Evolutionary conservation across 2,113 vertebrate species (phyloP).

Genomic region (Megaceryle torquata): DNA sequence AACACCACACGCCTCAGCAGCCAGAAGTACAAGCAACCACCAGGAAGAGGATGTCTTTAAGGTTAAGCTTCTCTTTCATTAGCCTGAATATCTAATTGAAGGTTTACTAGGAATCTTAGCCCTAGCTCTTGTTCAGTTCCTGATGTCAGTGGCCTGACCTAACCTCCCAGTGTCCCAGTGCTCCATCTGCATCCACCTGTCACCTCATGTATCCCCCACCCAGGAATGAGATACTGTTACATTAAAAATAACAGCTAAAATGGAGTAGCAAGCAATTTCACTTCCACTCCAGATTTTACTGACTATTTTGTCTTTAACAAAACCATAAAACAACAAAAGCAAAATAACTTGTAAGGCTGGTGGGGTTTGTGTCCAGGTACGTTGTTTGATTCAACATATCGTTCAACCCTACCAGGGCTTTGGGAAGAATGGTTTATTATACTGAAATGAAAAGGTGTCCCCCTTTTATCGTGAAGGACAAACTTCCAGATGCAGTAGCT

Average conservation of each 20-base stretch:
- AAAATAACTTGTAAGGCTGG: background rate
- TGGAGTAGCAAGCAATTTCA: background rate
- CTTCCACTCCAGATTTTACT: background rate
- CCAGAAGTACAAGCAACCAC: background rate
- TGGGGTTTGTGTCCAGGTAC: background rate
- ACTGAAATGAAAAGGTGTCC: background rate
- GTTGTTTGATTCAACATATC: background rate
- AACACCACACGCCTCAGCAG: background rate
- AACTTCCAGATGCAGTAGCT: background rate
- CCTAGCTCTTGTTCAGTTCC: background rate
- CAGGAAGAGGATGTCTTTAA: constrained; percentile 28
- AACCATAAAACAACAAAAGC: background rate
- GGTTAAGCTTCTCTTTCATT: constrained; percentile 28
- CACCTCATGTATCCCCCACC: background rate
- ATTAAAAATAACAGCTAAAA: constrained; percentile 25
- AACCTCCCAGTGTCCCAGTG: background rate
- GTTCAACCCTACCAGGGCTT: background rate
- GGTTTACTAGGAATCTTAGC: constrained; percentile 12
- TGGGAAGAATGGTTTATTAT: background rate
- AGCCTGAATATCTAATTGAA: constrained; percentile 20
- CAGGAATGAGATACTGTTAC: constrained; percentile 5
- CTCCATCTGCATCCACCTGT: constrained; percentile 9
- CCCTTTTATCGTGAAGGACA: background rate
- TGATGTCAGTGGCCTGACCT: background rate
- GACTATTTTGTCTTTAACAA: background rate